These are phyloP conservation scores for Zygogramma bicolorata DNA, from an alignment of 2,888 invertebrate genomes.

Conservation along the genomic window DNA sequence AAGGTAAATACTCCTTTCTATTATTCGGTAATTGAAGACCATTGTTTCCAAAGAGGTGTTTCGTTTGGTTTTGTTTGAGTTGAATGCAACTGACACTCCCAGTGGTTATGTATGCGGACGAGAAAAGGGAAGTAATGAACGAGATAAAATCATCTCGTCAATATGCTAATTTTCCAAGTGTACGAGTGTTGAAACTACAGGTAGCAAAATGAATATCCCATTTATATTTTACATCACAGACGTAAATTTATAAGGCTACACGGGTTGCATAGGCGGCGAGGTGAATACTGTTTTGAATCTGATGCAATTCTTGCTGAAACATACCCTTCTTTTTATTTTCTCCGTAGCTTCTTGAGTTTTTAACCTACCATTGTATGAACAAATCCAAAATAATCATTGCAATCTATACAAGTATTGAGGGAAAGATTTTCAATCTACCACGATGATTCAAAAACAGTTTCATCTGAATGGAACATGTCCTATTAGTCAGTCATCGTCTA, in stretches of 20 bases:
- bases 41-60: neutral
- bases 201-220: slow-evolving; percentile 37
- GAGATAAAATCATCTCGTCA: slow-evolving; percentile 40
- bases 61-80: neutral
- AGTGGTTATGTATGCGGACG: slow-evolving; percentile 12
- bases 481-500: too few species aligned
- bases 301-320: too few species aligned
- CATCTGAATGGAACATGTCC: too few species aligned
- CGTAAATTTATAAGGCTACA: slow-evolving; percentile 34
- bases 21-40: neutral
- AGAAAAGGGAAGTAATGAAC: slow-evolving; percentile 15
- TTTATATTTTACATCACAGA: slow-evolving; percentile 33
- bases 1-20: neutral
- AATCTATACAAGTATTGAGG: too few species aligned
- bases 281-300: too few species aligned
- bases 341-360: too few species aligned
- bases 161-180: slow-evolving; percentile 37
- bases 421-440: too few species aligned
- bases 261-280: neutral
- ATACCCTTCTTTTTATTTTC: too few species aligned
- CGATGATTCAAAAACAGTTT: too few species aligned
- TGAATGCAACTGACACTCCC: slow-evolving; percentile 9
- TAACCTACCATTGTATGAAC: too few species aligned
- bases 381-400: too few species aligned
- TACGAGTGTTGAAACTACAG: slow-evolving; percentile 33